phyloP scores from a whole-genome alignment of 2,113 vertebrate species.

The Corythoichthys haematopterus region DNA sequence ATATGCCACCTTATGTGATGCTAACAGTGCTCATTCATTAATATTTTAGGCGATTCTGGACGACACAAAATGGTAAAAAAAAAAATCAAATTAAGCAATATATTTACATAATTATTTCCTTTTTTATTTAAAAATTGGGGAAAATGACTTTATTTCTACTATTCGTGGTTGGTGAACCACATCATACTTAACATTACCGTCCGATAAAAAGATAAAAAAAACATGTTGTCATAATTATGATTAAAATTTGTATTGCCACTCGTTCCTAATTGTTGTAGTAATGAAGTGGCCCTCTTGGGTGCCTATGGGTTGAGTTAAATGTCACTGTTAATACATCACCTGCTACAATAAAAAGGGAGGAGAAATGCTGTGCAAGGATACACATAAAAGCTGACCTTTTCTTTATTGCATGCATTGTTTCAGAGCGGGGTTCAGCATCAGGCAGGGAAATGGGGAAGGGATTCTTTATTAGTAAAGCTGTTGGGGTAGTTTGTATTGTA shows the following conservation, averaged over 20 bases:
- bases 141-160: background rate
- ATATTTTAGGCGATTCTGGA: too few species aligned
- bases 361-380: constrained; percentile 14
- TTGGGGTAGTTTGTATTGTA: constrained; percentile 70
- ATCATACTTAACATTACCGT: background rate
- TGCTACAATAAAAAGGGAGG: constrained; percentile 48
- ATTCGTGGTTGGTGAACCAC: background rate
- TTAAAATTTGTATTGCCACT: background rate
- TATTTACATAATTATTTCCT: background rate
- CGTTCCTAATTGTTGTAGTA: background rate
- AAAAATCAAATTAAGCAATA: too few species aligned
- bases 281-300: background rate
- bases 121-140: background rate
- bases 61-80: too few species aligned
- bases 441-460: constrained; percentile 81
- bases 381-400: constrained; percentile 37
- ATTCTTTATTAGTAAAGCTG: constrained; percentile 81
- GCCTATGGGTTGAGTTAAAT: background rate
- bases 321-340: constrained; percentile 63
- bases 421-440: background rate
- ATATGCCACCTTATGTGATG: too few species aligned
- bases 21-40: too few species aligned
- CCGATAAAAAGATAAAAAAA: background rate
- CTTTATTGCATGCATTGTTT: constrained; percentile 1
- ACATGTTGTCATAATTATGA: background rate